Base-by-base conservation (phyloP, 2,113 vertebrate species). In the Leucosticte australis region DNA sequence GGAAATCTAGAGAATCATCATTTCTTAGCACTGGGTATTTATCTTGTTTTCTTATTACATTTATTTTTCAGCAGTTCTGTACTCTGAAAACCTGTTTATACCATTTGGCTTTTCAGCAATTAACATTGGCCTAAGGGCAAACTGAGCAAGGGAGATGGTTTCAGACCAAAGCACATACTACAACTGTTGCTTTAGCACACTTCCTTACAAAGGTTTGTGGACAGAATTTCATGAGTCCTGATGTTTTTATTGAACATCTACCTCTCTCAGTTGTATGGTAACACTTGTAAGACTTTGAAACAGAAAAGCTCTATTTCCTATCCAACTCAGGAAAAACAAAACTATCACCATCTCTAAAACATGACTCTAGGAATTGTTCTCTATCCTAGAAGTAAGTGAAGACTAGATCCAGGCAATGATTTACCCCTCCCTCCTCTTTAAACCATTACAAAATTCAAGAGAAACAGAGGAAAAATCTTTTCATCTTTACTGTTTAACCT, bases 21-120 rank as follows among this genome's bases (percentile, higher is more conserved):
- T 97, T 96, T 95, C 94, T 96, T 73, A 95, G 94, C 70, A 91
- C 74, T 57, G 63, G 83, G 70, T 95, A 97, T 97, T 97, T 97
- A 93, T 97, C 95, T 96, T 97, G 83, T 85, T 94, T 94, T 92
- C 88, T 76, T 95, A 81, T 59, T 73, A 23, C 74, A 95, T 96
- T 97, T 97, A 92, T 96, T 96, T 97, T 95, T 95, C 78, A 94
- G 68, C 80, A 75, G 42, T 65, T 27, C n/a, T 14, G 20, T 49
- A 31, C 31, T 46, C 60, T 60, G 79, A 90, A 95, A 93, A 73
- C 26, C 46, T 83, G 42, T 52, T 91, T 49, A 21, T 75, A 78
- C 24, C 65, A 71, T 90, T 94, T 95, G 81, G 85, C 57, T 94
- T 77, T 90, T 94, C 71, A 96, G 70, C 71, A 96, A 96, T 97